phyloP scores from a whole-genome alignment of 2,797 vertebrate genomes.

The Argyrosomus regius region DNA sequence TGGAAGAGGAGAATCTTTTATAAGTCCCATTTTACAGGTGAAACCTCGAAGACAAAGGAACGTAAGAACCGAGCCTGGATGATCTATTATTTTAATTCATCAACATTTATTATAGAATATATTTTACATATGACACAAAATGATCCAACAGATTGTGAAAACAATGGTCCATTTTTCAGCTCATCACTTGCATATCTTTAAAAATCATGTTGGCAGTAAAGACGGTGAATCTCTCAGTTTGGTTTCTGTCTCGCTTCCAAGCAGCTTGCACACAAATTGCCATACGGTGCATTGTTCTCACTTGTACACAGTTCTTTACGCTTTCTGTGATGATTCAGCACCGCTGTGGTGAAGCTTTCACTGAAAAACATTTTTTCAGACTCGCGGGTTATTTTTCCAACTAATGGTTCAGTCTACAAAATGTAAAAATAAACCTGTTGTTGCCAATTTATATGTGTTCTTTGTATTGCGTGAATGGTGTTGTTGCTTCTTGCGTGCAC shows the following conservation, averaged over 20 bases:
- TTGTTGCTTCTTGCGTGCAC: no score
- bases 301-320: background rate
- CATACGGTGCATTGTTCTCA: background rate
- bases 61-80: background rate
- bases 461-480: no score
- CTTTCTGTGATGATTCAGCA: conserved; percentile 10
- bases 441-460: no score
- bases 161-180: background rate
- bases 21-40: background rate
- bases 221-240: conserved; percentile 12
- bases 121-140: background rate
- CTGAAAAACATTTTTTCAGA: background rate
- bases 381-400: background rate
- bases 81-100: background rate
- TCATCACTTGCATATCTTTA: background rate
- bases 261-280: conserved; percentile 16
- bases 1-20: conserved; percentile 63
- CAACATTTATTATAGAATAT: background rate
- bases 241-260: conserved; percentile 13
- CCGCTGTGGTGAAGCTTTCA: background rate
- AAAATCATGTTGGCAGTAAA: conserved; percentile 13
- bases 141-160: background rate
- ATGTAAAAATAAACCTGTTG: background rate
- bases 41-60: background rate
- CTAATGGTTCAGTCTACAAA: background rate